Conservation (phyloP, 2,113 vertebrate species). For the Pholis gunnellus region DNA sequence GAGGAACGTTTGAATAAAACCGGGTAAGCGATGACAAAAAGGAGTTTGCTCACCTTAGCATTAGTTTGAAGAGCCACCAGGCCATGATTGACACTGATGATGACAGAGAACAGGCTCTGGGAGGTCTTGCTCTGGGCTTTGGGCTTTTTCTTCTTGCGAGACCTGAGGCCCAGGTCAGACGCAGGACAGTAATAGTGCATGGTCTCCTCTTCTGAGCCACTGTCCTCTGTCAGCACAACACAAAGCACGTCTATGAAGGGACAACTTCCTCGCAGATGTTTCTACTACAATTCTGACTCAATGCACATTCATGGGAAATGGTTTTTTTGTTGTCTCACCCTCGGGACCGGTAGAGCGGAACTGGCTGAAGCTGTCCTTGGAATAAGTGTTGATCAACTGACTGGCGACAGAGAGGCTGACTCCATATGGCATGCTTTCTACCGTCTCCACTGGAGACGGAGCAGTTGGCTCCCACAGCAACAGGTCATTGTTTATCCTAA, state of each 20-base stretch:
- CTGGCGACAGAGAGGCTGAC: slow-evolving; percentile 97
- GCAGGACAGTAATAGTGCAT: slow-evolving; percentile 89
- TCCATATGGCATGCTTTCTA: slow-evolving; percentile 95
- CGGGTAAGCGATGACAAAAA: neutral
- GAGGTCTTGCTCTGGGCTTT: slow-evolving; percentile 90
- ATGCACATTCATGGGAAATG: neutral
- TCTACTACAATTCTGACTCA: neutral
- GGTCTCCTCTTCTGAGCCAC: slow-evolving; percentile 96
- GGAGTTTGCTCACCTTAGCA: slow-evolving; percentile 85
- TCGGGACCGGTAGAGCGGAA: slow-evolving; percentile 92
- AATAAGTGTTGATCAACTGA: slow-evolving; percentile 95
- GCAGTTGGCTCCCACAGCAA: slow-evolving; percentile 98
- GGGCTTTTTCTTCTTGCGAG: slow-evolving; percentile 90
- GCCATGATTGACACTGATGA: slow-evolving; percentile 91
- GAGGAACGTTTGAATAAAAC: neutral
- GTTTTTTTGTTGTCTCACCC: slow-evolving; percentile 80
- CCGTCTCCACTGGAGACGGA: slow-evolving; percentile 96
- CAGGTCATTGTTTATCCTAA: slow-evolving; percentile 96
- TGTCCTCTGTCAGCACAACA: slow-evolving; percentile 87
- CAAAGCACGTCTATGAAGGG: neutral
- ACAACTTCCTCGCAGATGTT: neutral
- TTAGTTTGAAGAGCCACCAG: slow-evolving; percentile 91
- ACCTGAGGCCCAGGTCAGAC: slow-evolving; percentile 88
- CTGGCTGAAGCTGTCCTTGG: slow-evolving; percentile 93
- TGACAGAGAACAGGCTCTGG: slow-evolving; percentile 93